Evolutionary conservation across 2,888 invertebrate genomes (phyloP).

Genomic region (Lithophane ornitopus): DNA sequence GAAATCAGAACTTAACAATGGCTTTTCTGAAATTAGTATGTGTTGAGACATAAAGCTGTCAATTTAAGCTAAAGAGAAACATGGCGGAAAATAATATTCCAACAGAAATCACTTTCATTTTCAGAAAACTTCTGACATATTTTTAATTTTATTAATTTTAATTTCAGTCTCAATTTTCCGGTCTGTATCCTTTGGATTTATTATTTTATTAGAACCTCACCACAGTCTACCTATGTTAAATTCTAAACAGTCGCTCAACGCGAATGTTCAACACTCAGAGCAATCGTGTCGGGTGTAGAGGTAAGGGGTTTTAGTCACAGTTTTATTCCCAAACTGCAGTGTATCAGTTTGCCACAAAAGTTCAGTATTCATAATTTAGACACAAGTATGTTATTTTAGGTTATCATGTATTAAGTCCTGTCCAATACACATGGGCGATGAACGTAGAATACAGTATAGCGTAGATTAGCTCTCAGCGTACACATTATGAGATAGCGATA

Average conservation of each 20-base stretch:
- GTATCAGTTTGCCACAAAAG: background rate
- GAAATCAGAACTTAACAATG: background rate
- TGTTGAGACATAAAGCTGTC: background rate
- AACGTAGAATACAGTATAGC: background rate
- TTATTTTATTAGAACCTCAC: constrained; percentile 26
- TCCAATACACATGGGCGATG: background rate
- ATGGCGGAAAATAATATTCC: background rate
- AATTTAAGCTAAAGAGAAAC: background rate
- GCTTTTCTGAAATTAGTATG: background rate
- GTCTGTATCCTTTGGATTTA: constrained; percentile 24
- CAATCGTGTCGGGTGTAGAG: background rate
- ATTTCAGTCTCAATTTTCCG: constrained; percentile 38
- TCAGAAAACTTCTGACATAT: background rate
- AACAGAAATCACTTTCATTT: background rate
- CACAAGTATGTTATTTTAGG: background rate
- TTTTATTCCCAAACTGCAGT: background rate
- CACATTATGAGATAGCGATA: too few relatives aligned
- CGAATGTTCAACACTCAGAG: too few relatives aligned
- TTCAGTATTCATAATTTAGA: background rate
- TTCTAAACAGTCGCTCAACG: background rate
- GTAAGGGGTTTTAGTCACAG: too few relatives aligned
- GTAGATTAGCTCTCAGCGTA: background rate
- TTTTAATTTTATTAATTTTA: constrained; percentile 28
- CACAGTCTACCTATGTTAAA: background rate
- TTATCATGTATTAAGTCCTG: background rate